Conservation (phyloP, 2,797 vertebrate species). For the Hemibagrus guttatus region DNA sequence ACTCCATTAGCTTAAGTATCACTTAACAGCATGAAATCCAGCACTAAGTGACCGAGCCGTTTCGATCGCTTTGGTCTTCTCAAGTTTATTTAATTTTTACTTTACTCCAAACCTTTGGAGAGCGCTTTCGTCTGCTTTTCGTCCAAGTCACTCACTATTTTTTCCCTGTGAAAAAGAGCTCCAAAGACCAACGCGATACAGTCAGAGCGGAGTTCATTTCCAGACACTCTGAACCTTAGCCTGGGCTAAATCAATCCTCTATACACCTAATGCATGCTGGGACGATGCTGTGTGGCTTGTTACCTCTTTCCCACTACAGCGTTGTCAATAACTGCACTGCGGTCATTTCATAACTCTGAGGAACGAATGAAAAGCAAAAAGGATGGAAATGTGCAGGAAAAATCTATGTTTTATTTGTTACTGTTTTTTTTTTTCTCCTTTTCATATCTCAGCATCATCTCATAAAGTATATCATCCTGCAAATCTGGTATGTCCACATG, state of each 20-base stretch:
- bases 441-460: neutral
- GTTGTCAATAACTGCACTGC: constrained; percentile 21
- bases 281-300: constrained; percentile 11
- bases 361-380: neutral
- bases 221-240: constrained; percentile 42
- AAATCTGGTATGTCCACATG: constrained; percentile 6
- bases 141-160: neutral
- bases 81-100: neutral
- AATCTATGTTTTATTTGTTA: neutral
- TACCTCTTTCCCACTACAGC: neutral
- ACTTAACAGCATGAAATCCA: neutral
- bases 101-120: neutral
- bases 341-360: constrained; percentile 14
- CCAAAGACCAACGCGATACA: constrained; percentile 15
- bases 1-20: neutral
- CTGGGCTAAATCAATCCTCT: constrained; percentile 40
- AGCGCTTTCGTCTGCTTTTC: neutral
- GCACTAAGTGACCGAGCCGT: neutral
- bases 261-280: constrained; percentile 32
- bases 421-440: neutral
- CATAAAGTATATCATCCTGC: neutral
- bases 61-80: neutral
- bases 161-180: neutral
- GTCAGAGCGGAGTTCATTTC: constrained; percentile 41
- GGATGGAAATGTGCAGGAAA: neutral